Conservation (phyloP, 2,888 invertebrate genomes). For the Leptopterna dolabrata region DNA sequence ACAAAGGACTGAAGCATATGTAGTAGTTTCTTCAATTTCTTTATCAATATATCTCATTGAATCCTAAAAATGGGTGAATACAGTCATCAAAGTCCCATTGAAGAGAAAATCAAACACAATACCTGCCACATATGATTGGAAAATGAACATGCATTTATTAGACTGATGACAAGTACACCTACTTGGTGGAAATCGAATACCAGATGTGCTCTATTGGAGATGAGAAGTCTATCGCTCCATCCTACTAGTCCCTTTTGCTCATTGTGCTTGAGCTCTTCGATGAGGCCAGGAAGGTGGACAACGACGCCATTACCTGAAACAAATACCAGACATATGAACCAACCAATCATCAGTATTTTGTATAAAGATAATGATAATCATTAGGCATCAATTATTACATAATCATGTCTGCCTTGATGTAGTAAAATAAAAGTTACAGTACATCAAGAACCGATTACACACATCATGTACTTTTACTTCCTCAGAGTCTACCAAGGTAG, state of each 20-base stretch:
- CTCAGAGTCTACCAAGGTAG: too few relatives aligned
- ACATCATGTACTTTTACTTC: too few relatives aligned
- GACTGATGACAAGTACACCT: neutral
- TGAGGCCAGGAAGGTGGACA: conserved; percentile 93
- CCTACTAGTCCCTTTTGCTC: conserved; percentile 87
- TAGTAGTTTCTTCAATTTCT: neutral
- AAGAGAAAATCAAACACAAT: neutral
- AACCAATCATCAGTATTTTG: neutral
- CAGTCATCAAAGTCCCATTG: conserved; percentile 8
- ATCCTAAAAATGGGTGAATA: conserved; percentile 23
- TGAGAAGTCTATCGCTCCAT: conserved; percentile 85
- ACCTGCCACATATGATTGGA: neutral
- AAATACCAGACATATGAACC: conserved; percentile 40
- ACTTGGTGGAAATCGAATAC: conserved; percentile 91
- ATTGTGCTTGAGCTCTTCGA: conserved; percentile 93
- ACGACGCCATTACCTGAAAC: conserved; percentile 96
- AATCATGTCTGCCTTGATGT: too few relatives aligned
- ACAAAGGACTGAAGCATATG: neutral
- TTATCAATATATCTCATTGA: conserved; percentile 4
- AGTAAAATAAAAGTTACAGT: too few relatives aligned
- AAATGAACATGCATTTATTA: neutral
- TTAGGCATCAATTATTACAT: too few relatives aligned
- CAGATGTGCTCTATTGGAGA: conserved; percentile 95
- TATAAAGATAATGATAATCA: too few relatives aligned
- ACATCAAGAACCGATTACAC: too few relatives aligned